These are phyloP conservation scores for Antheraea pernyi DNA, from an alignment of 1,140 invertebrate genomes.

Conservation along the genomic window DNA sequence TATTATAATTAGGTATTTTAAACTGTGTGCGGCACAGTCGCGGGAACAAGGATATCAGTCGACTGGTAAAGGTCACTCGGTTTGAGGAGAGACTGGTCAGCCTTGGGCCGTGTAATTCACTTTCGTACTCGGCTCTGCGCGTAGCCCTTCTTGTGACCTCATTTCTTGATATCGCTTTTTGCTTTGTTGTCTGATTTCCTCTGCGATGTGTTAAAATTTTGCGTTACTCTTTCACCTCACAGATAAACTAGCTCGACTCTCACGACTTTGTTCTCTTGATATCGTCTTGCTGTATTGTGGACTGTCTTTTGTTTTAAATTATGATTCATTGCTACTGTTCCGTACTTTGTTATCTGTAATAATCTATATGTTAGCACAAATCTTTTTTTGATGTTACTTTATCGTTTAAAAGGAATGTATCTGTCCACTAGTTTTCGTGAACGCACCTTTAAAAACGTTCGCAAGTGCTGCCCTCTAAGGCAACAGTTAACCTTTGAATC, in stretches of 20 bases:
- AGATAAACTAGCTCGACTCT: background rate
- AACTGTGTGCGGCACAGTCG: background rate
- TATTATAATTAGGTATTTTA: slow-evolving; percentile 4
- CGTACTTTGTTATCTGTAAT: too few species aligned
- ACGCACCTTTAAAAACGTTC: too few species aligned
- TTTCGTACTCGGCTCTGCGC: slow-evolving; percentile 61
- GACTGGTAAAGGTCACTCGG: slow-evolving; percentile 70
- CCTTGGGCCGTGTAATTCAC: slow-evolving; percentile 69
- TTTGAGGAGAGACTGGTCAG: slow-evolving; percentile 73
- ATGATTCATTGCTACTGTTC: too few species aligned
- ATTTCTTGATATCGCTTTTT: slow-evolving; percentile 62
- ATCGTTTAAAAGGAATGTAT: too few species aligned
- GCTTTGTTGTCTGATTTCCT: slow-evolving; percentile 48
- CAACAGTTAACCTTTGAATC: too few species aligned
- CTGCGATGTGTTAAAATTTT: background rate
- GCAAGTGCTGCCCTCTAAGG: too few species aligned
- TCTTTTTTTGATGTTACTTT: too few species aligned
- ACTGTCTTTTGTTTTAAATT: too few species aligned
- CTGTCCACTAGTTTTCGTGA: too few species aligned
- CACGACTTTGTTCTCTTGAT: too few species aligned
- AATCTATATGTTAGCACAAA: too few species aligned
- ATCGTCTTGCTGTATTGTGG: too few species aligned
- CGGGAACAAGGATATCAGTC: slow-evolving; percentile 72
- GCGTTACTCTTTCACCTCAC: background rate
- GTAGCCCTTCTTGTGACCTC: slow-evolving; percentile 70